Evolutionary conservation across 2,797 vertebrate species (phyloP).

Genomic region (Pangasius mekongensis): DNA sequence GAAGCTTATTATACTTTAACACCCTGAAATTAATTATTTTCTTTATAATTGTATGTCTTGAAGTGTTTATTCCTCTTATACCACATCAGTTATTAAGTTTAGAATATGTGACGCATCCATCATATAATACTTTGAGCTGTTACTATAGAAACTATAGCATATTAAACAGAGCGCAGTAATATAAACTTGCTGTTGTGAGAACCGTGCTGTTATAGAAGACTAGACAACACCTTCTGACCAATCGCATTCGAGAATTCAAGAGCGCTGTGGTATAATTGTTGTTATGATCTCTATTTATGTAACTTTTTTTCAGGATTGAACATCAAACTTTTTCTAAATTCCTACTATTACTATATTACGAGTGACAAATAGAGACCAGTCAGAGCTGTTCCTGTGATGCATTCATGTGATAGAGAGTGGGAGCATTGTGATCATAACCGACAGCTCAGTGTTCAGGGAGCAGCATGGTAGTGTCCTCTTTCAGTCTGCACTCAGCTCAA

Average conservation of each 20-base stretch:
- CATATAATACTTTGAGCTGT: not conserved
- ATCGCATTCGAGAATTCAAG: not conserved
- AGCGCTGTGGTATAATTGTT: not conserved
- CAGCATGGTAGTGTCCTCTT: slow-evolving; percentile 26
- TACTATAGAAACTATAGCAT: not conserved
- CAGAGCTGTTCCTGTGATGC: slow-evolving; percentile 31
- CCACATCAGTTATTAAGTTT: not conserved
- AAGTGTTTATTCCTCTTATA: not conserved
- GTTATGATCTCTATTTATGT: not conserved
- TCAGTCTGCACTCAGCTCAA: slow-evolving; percentile 36
- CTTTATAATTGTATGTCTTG: not conserved
- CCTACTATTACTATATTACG: slow-evolving; percentile 15
- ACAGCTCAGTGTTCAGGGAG: slow-evolving; percentile 44
- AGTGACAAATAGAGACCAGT: slow-evolving; percentile 33
- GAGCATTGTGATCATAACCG: slow-evolving; percentile 39
- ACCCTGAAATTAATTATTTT: not conserved
- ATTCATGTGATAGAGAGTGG: slow-evolving; percentile 31
- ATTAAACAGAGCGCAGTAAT: not conserved
- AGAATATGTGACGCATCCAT: not conserved
- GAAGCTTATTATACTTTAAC: not conserved
- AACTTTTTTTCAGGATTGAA: not conserved
- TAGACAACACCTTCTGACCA: not conserved
- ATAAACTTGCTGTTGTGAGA: not conserved
- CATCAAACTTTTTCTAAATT: not conserved
- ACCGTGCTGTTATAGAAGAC: not conserved